Evolutionary conservation across 2,888 invertebrate genomes (phyloP).

Genomic region (Cosmia trapezina): DNA sequence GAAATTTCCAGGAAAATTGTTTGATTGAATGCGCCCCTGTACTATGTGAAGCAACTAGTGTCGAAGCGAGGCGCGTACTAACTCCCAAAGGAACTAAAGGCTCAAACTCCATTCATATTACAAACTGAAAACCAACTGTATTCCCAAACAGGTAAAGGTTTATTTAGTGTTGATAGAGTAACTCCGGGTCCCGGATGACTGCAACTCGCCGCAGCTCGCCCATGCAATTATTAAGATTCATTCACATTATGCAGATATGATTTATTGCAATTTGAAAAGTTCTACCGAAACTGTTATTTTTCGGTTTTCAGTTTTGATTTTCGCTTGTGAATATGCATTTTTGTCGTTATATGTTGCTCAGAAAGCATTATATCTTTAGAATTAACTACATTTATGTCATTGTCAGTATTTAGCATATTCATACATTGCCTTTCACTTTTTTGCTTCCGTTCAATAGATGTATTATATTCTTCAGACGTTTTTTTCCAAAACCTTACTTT

Average conservation of each 20-base stretch:
- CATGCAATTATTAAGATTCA: conserved; percentile 57
- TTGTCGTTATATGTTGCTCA: neutral
- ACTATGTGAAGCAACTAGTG: conserved; percentile 60
- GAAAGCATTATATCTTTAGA: no score
- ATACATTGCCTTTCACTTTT: neutral
- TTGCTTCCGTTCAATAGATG: no score
- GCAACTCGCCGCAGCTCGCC: conserved; percentile 27
- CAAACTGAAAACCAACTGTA: conserved; percentile 42
- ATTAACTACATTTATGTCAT: neutral
- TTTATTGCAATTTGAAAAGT: conserved; percentile 32
- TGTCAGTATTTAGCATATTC: neutral
- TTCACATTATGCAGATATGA: conserved; percentile 40
- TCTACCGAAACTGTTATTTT: conserved; percentile 3
- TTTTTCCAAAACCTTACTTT: neutral
- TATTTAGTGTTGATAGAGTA: conserved; percentile 13
- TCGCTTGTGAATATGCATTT: neutral
- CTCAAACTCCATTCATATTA: conserved; percentile 38
- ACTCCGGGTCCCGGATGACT: conserved; percentile 40
- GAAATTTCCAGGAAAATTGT: conserved; percentile 42
- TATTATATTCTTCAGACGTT: neutral
- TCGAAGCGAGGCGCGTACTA: conserved; percentile 26
- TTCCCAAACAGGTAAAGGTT: conserved; percentile 27
- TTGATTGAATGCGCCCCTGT: conserved; percentile 54
- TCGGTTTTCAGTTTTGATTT: neutral
- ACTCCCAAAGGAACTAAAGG: conserved; percentile 37